Conservation (phyloP, 2,888 invertebrate genomes). For the Timema cristinae region DNA sequence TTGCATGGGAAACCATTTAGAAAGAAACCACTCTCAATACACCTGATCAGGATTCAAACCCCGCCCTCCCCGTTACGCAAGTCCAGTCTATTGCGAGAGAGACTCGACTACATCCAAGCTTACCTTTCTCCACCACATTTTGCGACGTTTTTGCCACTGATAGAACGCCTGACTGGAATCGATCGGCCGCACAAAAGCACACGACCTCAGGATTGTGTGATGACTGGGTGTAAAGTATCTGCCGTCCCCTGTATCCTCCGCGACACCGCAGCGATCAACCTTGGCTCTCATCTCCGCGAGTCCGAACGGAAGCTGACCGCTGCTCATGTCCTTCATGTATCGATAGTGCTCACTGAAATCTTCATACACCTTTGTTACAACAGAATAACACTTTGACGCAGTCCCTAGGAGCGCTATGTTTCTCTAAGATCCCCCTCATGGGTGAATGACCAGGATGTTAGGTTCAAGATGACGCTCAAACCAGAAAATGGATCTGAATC, state of each 20-base stretch:
- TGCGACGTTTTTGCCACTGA: constrained; percentile 70
- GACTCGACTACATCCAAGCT: constrained; percentile 23
- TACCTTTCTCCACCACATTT: constrained; percentile 82
- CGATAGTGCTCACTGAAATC: constrained; percentile 37
- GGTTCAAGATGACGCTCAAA: too few relatives aligned
- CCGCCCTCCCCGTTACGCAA: too few relatives aligned
- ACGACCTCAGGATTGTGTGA: constrained; percentile 31
- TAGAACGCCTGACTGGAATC: constrained; percentile 59
- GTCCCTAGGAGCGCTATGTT: neutral
- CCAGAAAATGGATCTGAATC: too few relatives aligned
- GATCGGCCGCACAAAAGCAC: constrained; percentile 33
- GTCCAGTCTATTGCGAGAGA: too few relatives aligned
- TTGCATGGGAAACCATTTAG: too few relatives aligned
- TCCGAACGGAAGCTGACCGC: constrained; percentile 47
- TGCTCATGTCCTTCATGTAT: constrained; percentile 42
- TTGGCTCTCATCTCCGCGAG: constrained; percentile 42
- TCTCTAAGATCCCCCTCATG: neutral
- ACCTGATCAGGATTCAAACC: too few relatives aligned
- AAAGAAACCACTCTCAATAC: too few relatives aligned
- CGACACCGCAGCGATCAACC: neutral
- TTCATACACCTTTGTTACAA: constrained; percentile 6
- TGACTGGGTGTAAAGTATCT: constrained; percentile 27
- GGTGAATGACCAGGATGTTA: too few relatives aligned
- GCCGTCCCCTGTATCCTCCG: constrained; percentile 10
- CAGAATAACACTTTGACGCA: constrained; percentile 14